phyloP scores from a whole-genome alignment of 2,797 vertebrate species.

The Craterocephalus amniculus region DNA sequence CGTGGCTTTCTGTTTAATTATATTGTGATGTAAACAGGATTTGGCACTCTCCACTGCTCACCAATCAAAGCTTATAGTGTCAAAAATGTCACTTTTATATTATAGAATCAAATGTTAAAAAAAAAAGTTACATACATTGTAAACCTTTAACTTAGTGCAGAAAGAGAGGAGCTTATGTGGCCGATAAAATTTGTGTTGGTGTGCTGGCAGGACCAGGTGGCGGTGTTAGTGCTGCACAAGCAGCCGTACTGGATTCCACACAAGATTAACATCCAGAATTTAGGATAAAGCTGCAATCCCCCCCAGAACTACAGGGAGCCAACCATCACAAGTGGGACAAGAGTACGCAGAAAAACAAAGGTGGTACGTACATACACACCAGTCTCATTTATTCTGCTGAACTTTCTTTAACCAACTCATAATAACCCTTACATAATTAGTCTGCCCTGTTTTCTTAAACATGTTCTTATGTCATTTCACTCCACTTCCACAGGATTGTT shows the following conservation, averaged over 20 bases:
- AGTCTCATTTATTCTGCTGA: conserved; percentile 10
- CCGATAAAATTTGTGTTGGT: conserved; percentile 9
- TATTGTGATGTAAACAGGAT: conserved; percentile 1
- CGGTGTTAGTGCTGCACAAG: conserved; percentile 30
- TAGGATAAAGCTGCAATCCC: conserved; percentile 70
- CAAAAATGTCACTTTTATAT: conserved; percentile 35
- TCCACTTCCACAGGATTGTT: conserved; percentile 32
- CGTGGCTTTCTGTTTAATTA: background rate
- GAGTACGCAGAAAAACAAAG: conserved; percentile 26
- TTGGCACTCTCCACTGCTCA: background rate
- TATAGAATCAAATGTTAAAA: conserved; percentile 37
- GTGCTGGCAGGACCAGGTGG: conserved; percentile 49
- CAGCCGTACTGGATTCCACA: conserved; percentile 62
- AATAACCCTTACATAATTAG: conserved; percentile 43
- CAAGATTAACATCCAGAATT: conserved; percentile 70
- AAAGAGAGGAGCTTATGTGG: conserved; percentile 57
- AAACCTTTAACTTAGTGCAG: conserved; percentile 41
- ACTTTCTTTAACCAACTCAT: conserved; percentile 29
- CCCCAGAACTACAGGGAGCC: conserved; percentile 50
- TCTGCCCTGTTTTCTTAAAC: conserved; percentile 15
- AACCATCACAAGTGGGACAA: conserved; percentile 14
- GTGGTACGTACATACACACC: conserved; percentile 10
- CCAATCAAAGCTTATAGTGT: background rate
- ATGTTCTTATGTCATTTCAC: conserved; percentile 29
- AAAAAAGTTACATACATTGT: conserved; percentile 27